Conservation (phyloP, 2,888 invertebrate species). For the Plusia festucae region DNA sequence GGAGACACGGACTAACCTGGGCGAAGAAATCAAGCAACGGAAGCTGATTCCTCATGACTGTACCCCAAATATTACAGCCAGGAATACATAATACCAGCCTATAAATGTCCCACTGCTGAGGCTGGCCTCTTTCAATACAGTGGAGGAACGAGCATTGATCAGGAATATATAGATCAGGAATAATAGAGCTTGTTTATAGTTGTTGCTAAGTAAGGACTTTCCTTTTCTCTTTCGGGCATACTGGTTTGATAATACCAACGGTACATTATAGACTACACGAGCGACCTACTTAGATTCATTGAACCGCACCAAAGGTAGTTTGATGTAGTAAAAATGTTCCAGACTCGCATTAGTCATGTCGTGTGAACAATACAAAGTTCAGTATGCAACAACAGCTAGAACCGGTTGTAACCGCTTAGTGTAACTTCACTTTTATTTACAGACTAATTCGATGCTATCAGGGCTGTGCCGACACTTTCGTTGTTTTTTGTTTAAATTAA, state of each 20-base stretch:
- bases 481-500: conserved; percentile 16
- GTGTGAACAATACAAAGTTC: conserved; percentile 55
- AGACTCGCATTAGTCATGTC: conserved; percentile 38
- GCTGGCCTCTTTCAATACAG: too few species aligned
- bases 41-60: too few species aligned
- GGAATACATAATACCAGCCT: too few species aligned
- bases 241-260: neutral
- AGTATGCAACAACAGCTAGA: conserved; percentile 40
- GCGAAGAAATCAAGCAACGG: too few species aligned
- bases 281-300: conserved; percentile 14
- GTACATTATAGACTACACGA: neutral
- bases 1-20: neutral
- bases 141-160: too few species aligned
- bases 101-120: too few species aligned
- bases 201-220: too few species aligned
- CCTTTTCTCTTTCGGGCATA: neutral
- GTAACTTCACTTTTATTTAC: conserved; percentile 59
- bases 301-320: conserved; percentile 19
- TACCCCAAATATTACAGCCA: too few species aligned
- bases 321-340: conserved; percentile 13
- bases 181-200: too few species aligned
- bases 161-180: too few species aligned
- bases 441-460: conserved; percentile 57
- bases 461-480: conserved; percentile 42
- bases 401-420: conserved; percentile 55